These are phyloP conservation scores for Rhinella marina DNA, from an alignment of 2,797 vertebrate species.

Conservation along the genomic window DNA sequence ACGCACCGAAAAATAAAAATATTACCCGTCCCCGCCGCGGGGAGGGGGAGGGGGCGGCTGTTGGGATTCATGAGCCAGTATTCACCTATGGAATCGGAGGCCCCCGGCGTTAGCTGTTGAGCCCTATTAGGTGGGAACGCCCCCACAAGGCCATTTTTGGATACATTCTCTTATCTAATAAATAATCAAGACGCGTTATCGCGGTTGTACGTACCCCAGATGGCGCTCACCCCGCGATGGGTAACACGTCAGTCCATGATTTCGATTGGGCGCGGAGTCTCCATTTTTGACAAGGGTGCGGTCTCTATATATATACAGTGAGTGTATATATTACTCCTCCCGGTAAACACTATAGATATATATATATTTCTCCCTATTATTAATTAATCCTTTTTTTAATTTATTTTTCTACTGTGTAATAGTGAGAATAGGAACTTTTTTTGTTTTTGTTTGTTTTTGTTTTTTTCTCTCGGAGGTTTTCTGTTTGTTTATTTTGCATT, in stretches of 20 bases:
- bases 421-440: conserved; percentile 42
- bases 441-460: conserved; percentile 39
- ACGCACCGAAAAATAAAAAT: background rate
- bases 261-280: conserved; percentile 33
- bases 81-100: no score
- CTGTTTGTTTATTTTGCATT: conserved; percentile 55
- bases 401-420: conserved; percentile 67
- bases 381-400: conserved; percentile 44
- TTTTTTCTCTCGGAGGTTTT: conserved; percentile 46
- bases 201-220: background rate
- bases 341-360: conserved; percentile 23
- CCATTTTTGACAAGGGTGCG: background rate
- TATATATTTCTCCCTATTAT: conserved; percentile 34
- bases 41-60: background rate
- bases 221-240: background rate
- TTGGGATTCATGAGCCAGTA: no score
- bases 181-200: background rate
- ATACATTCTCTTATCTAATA: no score
- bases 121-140: background rate
- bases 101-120: no score
- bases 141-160: background rate
- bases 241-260: background rate
- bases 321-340: conserved; percentile 39
- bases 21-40: background rate
- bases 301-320: background rate